These are phyloP conservation scores for Phyllostomus discolor DNA, from an alignment of 2,113 vertebrate species.

Conservation along the genomic window DNA sequence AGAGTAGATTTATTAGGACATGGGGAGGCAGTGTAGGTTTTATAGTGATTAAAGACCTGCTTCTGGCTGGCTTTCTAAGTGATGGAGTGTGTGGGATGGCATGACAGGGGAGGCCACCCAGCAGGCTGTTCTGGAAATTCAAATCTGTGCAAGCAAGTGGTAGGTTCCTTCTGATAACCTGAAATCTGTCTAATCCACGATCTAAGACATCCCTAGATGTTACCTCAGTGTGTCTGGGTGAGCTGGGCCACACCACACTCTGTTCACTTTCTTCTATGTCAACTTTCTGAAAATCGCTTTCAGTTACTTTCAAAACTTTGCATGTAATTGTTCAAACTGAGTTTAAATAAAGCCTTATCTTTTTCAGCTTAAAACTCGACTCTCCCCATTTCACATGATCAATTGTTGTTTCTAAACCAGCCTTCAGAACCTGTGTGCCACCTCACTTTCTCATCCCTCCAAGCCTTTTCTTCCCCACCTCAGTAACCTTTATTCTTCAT, in stretches of 20 bases:
- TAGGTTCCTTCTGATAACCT: not conserved
- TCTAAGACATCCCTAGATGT: not conserved
- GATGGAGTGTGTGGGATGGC: not conserved
- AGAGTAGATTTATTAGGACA: not conserved
- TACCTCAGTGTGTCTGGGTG: not conserved
- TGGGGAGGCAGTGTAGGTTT: not conserved
- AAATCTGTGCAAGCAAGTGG: not conserved
- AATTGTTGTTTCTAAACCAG: not conserved
- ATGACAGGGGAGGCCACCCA: not conserved
- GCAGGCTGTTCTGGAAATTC: slow-evolving; percentile 29
- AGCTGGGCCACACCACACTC: not conserved
- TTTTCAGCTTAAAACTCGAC: not conserved
- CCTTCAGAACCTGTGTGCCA: not conserved
- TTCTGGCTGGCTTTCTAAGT: not conserved
- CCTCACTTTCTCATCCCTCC: not conserved
- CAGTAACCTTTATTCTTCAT: not conserved
- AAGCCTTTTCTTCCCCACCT: not conserved
- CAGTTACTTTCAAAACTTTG: not conserved
- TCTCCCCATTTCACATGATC: not conserved
- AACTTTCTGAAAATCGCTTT: slow-evolving; percentile 14
- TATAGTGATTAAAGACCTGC: not conserved
- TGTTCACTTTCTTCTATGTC: not conserved
- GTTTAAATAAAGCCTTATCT: not conserved
- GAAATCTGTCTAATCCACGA: not conserved
- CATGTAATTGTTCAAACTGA: not conserved